phyloP scores from a whole-genome alignment of 2,113 vertebrate species.

The Corythornis vintsioides region DNA sequence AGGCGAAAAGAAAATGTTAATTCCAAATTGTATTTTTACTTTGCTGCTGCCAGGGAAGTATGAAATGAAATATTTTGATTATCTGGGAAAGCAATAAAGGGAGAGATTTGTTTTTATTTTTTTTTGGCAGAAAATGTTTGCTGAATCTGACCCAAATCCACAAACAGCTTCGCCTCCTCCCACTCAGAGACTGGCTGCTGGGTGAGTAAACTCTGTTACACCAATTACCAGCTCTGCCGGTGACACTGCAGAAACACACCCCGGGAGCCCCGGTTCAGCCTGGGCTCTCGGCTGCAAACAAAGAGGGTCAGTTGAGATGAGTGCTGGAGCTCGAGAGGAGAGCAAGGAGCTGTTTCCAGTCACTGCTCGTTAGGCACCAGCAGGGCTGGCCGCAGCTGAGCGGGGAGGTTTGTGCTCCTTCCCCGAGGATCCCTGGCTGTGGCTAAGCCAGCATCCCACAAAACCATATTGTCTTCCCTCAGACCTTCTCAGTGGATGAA shows the following conservation, averaged over 20 bases:
- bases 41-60: neutral
- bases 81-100: neutral
- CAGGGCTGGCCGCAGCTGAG: neutral
- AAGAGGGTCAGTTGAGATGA: neutral
- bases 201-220: neutral
- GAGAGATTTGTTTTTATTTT: neutral
- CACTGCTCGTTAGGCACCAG: neutral
- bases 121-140: neutral
- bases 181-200: neutral
- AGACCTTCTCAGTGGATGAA: neutral
- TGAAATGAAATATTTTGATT: neutral
- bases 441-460: neutral
- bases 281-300: constrained; percentile 8
- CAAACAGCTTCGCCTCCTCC: constrained; percentile 25
- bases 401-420: neutral
- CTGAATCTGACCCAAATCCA: constrained; percentile 44
- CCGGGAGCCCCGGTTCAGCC: neutral
- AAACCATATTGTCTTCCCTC: neutral
- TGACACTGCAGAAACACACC: neutral
- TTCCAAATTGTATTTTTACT: neutral
- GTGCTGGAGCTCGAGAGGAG: neutral
- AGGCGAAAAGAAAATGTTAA: neutral
- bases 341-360: neutral
- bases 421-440: neutral
- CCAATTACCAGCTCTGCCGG: neutral